Base-by-base conservation (phyloP, 2,113 vertebrate genomes). In the Nestor notabilis region DNA sequence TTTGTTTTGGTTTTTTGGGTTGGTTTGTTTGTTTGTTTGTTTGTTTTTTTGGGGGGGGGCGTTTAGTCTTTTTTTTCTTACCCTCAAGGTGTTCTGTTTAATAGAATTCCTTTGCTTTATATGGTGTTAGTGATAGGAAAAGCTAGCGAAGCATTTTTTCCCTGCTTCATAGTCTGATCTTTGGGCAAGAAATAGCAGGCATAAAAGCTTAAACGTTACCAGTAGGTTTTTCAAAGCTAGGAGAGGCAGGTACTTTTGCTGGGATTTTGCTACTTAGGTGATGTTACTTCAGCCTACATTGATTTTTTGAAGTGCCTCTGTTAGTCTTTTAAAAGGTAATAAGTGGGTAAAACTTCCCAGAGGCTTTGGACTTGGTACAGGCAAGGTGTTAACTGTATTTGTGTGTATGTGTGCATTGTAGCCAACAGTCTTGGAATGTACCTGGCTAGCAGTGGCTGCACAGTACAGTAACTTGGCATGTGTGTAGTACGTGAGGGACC, bases 401-500 rank as follows among this genome's bases (percentile, higher is more conserved):
- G 14, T 58, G 33, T 71, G 7, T 33, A 7, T 3, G 1, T 76
- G 24, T 9, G 3, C 2, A 0, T 68, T 27, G 18, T 24, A 60
- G 53, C 33, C 39, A 74, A 2, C 11, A 43, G 55, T 39, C 21
- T 27, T 75, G 74, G 18, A n/a, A 84, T 29, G 37, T 19, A 53
- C 14, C 21, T 90, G 61, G 12, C 37, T 63, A 7, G 13, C 58
- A 6, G 5, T 25, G 14, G 24, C 41, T 75, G 58, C 46, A 9
- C 29, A 23, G 33, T 56, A 28, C 35, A 12, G 41, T 44, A 35
- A 35, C 39, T 41, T 50, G 43, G 19, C 7, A 2, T 2, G 5
- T 23, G 0, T 37, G 11, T 10, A 21, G 19, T 70, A 58, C 21
- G 23, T 28, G 24, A 43, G 21, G 29, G 31, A 25, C 8, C 1